Base-by-base conservation (phyloP, 2,888 invertebrate species). In the Syrphus vitripennis region DNA sequence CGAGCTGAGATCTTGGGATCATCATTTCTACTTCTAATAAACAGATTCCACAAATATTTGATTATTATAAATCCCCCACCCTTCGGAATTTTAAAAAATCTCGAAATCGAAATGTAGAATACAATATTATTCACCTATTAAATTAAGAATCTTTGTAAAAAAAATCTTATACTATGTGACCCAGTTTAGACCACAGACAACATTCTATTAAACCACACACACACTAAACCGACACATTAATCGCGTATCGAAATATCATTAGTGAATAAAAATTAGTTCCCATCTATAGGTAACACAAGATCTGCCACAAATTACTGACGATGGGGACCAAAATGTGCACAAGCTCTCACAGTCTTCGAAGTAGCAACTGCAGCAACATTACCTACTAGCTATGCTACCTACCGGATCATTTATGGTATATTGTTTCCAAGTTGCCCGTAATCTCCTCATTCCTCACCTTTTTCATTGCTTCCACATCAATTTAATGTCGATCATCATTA, bases 401-500 rank as follows among this genome's bases (percentile, higher is more conserved):
- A 50, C 59, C 34, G 26, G 37, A 70, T 70, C 63, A 40, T 67
- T 67, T 50, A 67, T 67, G 67, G 53, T 53, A 34, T 37, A 69
- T 19, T 37, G 53, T 24, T 67, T 31, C 48, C 24, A 37, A 70
- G 70, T 14, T 40, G 7, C n/a, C 42, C 37, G 3, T 14, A 7
- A 19, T 10, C n/a, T n/a, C 19, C 37, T 21, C 37, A 4, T 12
- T 48, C 12, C 24, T 24, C 50, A 14, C 5, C 50, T 1, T 34
- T 14, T 1, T 19, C 3, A 2, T 21, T 16, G 3, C 24, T 26
- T 14, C 50, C n/a, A 50, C 26, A 26, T 45, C 55, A 63, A 53
- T 70, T 63, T 78, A 16, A 77, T 74, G 77, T 82, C 86, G 81
- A 86, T 81, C 82, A 86, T 77, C 86, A 81, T 86, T 82, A 67